A percentile compares a stretch with the other conserved stretches of the same genome.
These are phyloP conservation scores for Mechanitis messenoides DNA, from an alignment of 2,888 invertebrate species.

Conservation along the genomic window DNA sequence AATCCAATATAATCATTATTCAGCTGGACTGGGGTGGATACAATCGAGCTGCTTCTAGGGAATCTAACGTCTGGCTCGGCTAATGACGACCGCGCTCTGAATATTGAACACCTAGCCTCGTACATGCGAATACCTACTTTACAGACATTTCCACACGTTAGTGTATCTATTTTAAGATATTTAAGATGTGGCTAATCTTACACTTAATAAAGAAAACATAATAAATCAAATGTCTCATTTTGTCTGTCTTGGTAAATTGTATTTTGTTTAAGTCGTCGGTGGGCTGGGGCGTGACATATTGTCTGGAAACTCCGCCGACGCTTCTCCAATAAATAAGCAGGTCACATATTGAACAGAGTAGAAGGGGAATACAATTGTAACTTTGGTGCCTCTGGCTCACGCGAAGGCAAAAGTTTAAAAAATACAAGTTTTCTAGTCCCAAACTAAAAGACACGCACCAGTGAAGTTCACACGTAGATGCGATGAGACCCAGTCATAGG, in stretches of 20 bases:
- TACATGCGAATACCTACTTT: conserved; percentile 26
- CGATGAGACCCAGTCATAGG: conserved; percentile 35
- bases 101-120: conserved; percentile 55
- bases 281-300: conserved; percentile 70
- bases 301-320: conserved; percentile 72
- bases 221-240: conserved; percentile 62
- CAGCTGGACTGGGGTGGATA: conserved; percentile 49
- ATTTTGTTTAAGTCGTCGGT: conserved; percentile 65
- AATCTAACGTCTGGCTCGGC: conserved; percentile 64
- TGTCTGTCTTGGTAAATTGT: conserved; percentile 56
- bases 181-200: background rate
- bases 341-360: conserved; percentile 75
- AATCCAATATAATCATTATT: conserved; percentile 61
- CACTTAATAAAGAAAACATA: conserved; percentile 35
- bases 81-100: conserved; percentile 67
- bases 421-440: conserved; percentile 65
- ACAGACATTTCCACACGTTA: conserved; percentile 18
- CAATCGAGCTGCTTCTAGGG: conserved; percentile 59
- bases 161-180: background rate
- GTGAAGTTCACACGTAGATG: conserved; percentile 52
- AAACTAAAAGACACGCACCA: conserved; percentile 33
- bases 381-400: conserved; percentile 66
- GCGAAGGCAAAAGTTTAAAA: conserved; percentile 73
- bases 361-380: conserved; percentile 74
- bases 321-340: conserved; percentile 75